Percentiles rank a stretch among this genome's conserved stretches.
These are phyloP conservation scores for Incurvaria masculella DNA, from an alignment of 2,888 invertebrate genomes.

Conservation along the genomic window DNA sequence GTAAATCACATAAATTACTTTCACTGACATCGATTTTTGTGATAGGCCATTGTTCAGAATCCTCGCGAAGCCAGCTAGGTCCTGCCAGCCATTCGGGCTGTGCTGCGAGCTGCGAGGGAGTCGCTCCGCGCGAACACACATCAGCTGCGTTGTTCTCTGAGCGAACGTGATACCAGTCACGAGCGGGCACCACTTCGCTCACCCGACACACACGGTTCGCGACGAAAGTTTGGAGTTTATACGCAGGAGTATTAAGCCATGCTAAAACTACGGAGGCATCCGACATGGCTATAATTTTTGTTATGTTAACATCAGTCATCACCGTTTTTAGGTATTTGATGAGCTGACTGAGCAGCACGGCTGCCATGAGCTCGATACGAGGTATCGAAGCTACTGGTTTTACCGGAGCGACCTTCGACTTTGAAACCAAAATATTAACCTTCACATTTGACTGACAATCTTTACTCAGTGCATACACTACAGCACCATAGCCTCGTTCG, in stretches of 20 bases:
- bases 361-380: constrained; percentile 11
- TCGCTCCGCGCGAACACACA: constrained; percentile 12
- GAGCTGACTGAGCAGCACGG: constrained; percentile 9
- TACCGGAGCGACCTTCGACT: constrained; percentile 9
- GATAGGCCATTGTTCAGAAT: not conserved
- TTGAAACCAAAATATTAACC: constrained; percentile 8
- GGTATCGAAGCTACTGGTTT: constrained; percentile 9
- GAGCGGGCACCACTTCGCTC: not conserved
- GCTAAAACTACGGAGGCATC: constrained; percentile 15
- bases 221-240: constrained; percentile 7
- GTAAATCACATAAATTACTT: too few relatives aligned
- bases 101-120: constrained; percentile 7
- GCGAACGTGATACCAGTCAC: constrained; percentile 13
- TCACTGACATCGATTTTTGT: too few relatives aligned
- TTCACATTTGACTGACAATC: not conserved
- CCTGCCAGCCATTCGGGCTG: constrained; percentile 9
- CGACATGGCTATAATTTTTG: constrained; percentile 10
- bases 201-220: constrained; percentile 12
- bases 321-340: not conserved
- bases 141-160: constrained; percentile 15
- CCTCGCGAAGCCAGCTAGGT: not conserved
- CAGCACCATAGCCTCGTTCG: constrained; percentile 5
- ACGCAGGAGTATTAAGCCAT: constrained; percentile 10
- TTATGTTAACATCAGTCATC: not conserved
- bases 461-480: constrained; percentile 3